Conservation (phyloP, 2,113 vertebrate genomes). For the Ictidomys tridecemlineatus region DNA sequence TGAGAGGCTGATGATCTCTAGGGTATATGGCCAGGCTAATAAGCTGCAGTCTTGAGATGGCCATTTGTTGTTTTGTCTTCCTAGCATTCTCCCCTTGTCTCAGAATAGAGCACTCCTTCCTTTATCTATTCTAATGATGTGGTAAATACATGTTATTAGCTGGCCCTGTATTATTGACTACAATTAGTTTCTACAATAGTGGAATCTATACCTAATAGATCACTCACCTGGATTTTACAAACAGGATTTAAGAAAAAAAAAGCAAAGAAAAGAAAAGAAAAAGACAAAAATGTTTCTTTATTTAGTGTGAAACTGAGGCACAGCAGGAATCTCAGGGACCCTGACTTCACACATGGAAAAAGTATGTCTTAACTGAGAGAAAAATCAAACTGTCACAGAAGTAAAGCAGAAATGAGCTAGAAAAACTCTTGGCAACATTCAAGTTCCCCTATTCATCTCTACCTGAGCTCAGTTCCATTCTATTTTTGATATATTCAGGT, state of each 20-base stretch:
- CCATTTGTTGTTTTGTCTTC: neutral
- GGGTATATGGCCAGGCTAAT: neutral
- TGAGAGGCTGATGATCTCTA: neutral
- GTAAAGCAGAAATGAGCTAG: neutral
- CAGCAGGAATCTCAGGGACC: neutral
- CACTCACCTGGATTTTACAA: neutral
- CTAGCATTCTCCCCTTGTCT: neutral
- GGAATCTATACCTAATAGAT: neutral
- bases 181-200: neutral
- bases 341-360: neutral
- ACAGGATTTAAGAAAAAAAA: neutral
- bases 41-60: neutral
- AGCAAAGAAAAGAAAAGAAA: no score
- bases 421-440: neutral
- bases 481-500: neutral
- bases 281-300: neutral
- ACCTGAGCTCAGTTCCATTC: neutral
- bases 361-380: neutral
- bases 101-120: neutral
- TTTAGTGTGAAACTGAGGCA: neutral
- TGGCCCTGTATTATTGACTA: neutral
- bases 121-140: neutral
- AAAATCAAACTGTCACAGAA: neutral
- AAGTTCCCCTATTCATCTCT: neutral
- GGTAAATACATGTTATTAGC: neutral